A percentile compares a stretch with the other conserved stretches of the same genome.
Conservation (phyloP, 2,888 invertebrate species). For the Alviniconcha strummeri region DNA sequence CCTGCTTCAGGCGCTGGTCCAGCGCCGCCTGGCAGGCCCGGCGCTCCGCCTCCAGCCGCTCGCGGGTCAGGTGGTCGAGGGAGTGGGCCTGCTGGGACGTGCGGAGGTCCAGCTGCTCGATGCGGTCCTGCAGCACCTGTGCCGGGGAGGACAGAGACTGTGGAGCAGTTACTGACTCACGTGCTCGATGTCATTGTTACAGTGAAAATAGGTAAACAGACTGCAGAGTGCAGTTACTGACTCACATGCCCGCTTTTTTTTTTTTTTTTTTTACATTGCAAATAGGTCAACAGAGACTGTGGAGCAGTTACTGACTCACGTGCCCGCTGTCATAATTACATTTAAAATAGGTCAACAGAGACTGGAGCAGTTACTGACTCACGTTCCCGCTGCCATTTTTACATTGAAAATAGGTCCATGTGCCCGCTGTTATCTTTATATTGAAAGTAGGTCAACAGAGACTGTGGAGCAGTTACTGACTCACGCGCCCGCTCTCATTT, state of each 20-base stretch:
- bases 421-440: too few species aligned
- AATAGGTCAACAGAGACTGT: too few species aligned
- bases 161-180: conserved; percentile 66
- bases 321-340: too few species aligned
- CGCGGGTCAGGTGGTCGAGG: conserved; percentile 74
- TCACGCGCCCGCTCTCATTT: neutral
- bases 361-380: too few species aligned
- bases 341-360: too few species aligned
- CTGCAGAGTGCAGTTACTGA: too few species aligned
- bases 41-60: conserved; percentile 81
- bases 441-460: conserved; percentile 76
- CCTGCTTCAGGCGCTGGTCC: conserved; percentile 79
- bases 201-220: too few species aligned
- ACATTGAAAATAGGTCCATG: too few species aligned
- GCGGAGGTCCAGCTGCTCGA: conserved; percentile 84
- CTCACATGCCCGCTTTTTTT: too few species aligned
- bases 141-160: conserved; percentile 85
- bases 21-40: conserved; percentile 80
- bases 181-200: neutral
- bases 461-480: conserved; percentile 75
- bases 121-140: conserved; percentile 79
- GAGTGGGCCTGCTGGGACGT: conserved; percentile 63
- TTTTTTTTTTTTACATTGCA: too few species aligned
- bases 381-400: conserved; percentile 62
- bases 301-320: too few species aligned